Percentiles rank a stretch among this genome's conserved stretches.
Evolutionary conservation across 2,797 vertebrate species (phyloP).

Genomic region (Neosilurus hyrtlii): DNA sequence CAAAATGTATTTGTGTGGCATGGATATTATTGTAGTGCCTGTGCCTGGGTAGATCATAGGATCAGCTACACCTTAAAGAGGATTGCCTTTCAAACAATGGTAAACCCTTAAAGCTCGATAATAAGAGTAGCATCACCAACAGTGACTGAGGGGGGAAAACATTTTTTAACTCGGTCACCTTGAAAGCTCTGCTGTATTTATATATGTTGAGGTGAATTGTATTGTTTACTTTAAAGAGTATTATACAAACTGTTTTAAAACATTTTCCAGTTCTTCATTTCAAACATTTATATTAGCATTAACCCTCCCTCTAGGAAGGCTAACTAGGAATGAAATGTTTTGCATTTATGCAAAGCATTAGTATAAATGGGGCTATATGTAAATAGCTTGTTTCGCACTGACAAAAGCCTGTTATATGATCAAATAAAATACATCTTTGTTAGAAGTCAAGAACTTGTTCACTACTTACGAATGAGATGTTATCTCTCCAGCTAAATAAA

Average conservation of each 20-base stretch:
- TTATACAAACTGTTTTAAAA: not conserved
- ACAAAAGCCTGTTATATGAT: slow-evolving; percentile 10
- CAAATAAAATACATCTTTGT: not conserved
- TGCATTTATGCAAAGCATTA: slow-evolving; percentile 49
- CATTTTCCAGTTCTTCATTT: too few relatives aligned
- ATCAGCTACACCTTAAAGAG: slow-evolving; percentile 51
- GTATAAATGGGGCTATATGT: slow-evolving; percentile 34
- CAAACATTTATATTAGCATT: not conserved
- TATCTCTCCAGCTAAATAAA: slow-evolving; percentile 34
- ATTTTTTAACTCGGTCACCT: slow-evolving; percentile 6
- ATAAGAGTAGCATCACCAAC: slow-evolving; percentile 18
- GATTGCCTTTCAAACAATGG: slow-evolving; percentile 41
- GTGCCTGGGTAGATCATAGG: slow-evolving; percentile 37
- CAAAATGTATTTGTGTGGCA: not conserved
- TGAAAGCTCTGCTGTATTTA: slow-evolving; percentile 9
- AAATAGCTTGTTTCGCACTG: slow-evolving; percentile 42
- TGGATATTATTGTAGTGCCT: not conserved
- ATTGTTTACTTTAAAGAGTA: not conserved
- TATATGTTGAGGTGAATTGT: not conserved
- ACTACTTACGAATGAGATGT: not conserved
- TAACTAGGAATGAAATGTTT: slow-evolving; percentile 9
- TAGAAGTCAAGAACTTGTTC: not conserved
- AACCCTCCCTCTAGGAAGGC: not conserved
- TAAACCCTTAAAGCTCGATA: slow-evolving; percentile 15
- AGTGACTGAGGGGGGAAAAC: not conserved